Evolutionary conservation across 1,140 invertebrate genomes (phyloP), one percentile per base, ranked within the genome.

Genomic region (Propsilocerus akamusi): DNA sequence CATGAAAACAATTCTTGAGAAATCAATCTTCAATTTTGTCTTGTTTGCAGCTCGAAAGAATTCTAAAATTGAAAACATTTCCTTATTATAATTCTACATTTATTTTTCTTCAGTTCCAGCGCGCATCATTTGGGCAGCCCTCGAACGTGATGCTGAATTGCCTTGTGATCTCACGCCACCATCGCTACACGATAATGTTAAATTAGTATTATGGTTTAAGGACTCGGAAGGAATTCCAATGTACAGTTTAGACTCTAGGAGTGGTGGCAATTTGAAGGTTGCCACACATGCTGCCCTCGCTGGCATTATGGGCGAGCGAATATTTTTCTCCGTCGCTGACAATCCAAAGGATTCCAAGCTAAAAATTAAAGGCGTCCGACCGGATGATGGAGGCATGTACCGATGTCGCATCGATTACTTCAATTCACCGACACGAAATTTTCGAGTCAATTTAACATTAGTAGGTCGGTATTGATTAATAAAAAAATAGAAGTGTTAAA

Each of bases 361-460:
- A 47, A 77, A 77, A 49, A 77, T 90, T 48, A 75, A 78, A 57
- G 76, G 80, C 51, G 81, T 86, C 25, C 75, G 73, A 41, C 66
- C 72, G 41, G 71, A 72, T 14, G 86, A 91, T 56, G 81, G 87
- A 57, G 86, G 85, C 2, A 63, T 84, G 11, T 89, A 85, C 60
- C 73, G 79, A 56, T 91, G 87, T 61, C 71, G 87, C 52, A 82
- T 91, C 24, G 88, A 92, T 65, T 91, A 87, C 58, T 72, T 81
- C 34, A 79, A 88, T 59, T 83, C 83, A 1, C 86, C 86, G 2
- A 91, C 87, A 1, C 75, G 78, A 53, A 91, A 91, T 64, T 86
- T 79, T 58, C 73, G 75, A 55, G 80, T 90, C 55, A 90, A 89
- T 64, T 71, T 91, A 48, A 87, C 83, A 50, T 75, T 92, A 59